phyloP scores from a whole-genome alignment of 2,797 vertebrate genomes.

The Manis crassicaudata region DNA sequence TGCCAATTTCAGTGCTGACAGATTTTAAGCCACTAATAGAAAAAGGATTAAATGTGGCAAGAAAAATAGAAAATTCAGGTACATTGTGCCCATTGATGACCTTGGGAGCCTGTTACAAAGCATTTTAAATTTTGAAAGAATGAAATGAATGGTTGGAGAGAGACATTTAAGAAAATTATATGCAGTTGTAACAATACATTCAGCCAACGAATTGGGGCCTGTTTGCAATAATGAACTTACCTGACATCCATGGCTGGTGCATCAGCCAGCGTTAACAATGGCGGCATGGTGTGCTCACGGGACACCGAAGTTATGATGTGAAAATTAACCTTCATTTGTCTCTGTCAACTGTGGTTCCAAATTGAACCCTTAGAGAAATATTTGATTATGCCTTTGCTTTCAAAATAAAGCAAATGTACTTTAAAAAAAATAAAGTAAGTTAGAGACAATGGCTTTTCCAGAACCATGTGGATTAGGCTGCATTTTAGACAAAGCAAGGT shows the following conservation, averaged over 20 bases:
- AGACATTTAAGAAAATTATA: slow-evolving; percentile 27
- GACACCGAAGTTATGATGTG: neutral
- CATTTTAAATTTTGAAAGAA: slow-evolving; percentile 50
- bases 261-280: neutral
- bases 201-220: slow-evolving; percentile 36
- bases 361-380: slow-evolving; percentile 50
- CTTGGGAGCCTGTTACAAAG: slow-evolving; percentile 46
- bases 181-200: slow-evolving; percentile 42
- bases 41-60: slow-evolving; percentile 37
- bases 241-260: neutral
- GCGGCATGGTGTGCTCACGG: neutral
- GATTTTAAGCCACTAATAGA: neutral
- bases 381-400: slow-evolving; percentile 51
- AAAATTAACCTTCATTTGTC: slow-evolving; percentile 5
- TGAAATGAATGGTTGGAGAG: slow-evolving; percentile 55
- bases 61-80: slow-evolving; percentile 20
- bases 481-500: slow-evolving; percentile 53
- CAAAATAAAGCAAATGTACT: slow-evolving; percentile 54
- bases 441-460: slow-evolving; percentile 15
- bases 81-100: neutral
- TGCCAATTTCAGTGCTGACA: slow-evolving; percentile 25
- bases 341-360: neutral
- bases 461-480: neutral
- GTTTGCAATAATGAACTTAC: slow-evolving; percentile 31
- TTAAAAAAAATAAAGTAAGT: slow-evolving; percentile 45